Evolutionary conservation across 2,888 invertebrate species (phyloP).

Genomic region (Nemoura dubitans): DNA sequence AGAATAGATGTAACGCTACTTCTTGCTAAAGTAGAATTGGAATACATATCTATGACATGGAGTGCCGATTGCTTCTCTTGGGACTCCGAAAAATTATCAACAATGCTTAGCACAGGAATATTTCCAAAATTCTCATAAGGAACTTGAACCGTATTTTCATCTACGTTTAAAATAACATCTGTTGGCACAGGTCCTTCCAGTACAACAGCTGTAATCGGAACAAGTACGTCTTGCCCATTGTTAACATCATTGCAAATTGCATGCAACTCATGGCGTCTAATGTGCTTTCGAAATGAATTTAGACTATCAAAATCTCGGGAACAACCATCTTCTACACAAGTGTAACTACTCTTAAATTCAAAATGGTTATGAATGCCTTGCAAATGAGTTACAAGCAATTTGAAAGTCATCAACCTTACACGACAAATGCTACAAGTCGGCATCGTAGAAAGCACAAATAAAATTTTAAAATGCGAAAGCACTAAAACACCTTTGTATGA

Average conservation of each 20-base stretch:
- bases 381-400: conserved; percentile 28
- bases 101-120: too few relatives aligned
- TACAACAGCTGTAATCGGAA: not conserved
- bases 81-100: not conserved
- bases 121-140: too few relatives aligned
- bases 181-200: not conserved
- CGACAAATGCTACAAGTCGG: not conserved
- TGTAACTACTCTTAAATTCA: conserved; percentile 32
- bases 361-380: not conserved
- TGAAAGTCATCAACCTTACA: not conserved
- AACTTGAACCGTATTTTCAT: too few relatives aligned
- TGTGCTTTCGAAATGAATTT: conserved; percentile 35
- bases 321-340: conserved; percentile 20
- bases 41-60: conserved; percentile 46
- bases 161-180: not conserved
- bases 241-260: not conserved
- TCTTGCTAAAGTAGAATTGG: conserved; percentile 44
- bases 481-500: not conserved
- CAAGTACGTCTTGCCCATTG: not conserved
- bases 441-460: not conserved
- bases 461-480: not conserved
- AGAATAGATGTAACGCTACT: conserved; percentile 42
- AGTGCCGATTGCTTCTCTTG: conserved; percentile 28
- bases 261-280: conserved; percentile 13
- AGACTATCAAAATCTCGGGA: conserved; percentile 19